Conservation (phyloP, 2,888 invertebrate species). For the Melinopterus prodromus region DNA sequence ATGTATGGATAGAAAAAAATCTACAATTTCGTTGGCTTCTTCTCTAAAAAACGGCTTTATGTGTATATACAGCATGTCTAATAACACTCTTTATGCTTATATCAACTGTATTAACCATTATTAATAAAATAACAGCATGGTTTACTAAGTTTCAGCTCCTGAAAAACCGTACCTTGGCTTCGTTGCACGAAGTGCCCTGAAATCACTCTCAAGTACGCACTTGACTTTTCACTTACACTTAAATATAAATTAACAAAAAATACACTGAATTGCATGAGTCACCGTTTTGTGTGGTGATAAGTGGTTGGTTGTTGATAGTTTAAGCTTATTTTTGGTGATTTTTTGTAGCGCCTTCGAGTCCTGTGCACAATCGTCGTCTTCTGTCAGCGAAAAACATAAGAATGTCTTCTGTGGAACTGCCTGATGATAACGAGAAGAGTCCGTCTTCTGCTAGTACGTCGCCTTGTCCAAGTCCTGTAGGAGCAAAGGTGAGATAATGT, state of each 20-base stretch:
- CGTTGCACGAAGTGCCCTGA: constrained; percentile 54
- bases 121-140: constrained; percentile 46
- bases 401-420: constrained; percentile 94
- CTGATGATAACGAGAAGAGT: constrained; percentile 90
- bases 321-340: constrained; percentile 8
- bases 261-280: constrained; percentile 19
- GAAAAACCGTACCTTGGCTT: constrained; percentile 53
- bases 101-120: background rate
- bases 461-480: constrained; percentile 88
- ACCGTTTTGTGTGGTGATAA: constrained; percentile 9
- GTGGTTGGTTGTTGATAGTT: background rate
- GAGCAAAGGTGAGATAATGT: constrained; percentile 53
- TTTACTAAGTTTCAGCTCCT: constrained; percentile 50
- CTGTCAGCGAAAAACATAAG: constrained; percentile 83
- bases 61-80: background rate
- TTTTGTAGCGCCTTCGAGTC: constrained; percentile 84
- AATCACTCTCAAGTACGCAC: constrained; percentile 60
- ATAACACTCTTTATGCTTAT: background rate
- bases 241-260: constrained; percentile 6
- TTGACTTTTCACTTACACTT: constrained; percentile 25
- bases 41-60: constrained; percentile 20
- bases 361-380: constrained; percentile 85
- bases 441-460: constrained; percentile 92
- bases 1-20: constrained; percentile 60
- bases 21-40: constrained; percentile 7